Evolutionary conservation across 2,888 invertebrate species (phyloP), one percentile per base, ranked within the genome.

Genomic region (Nymphalis urticae): DNA sequence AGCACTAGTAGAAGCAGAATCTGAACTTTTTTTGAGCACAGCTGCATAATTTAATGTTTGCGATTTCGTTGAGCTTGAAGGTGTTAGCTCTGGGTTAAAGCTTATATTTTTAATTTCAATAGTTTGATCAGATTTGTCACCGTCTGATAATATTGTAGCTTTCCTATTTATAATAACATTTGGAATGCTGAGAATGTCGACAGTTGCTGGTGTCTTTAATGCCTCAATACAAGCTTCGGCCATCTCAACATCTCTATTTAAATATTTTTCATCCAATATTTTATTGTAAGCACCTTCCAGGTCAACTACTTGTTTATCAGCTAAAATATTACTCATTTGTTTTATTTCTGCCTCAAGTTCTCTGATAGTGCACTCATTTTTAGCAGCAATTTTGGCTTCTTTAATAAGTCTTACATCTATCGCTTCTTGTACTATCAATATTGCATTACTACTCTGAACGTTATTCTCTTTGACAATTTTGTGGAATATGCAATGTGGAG

Each of bases 261-360:
- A 77, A 63, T 80, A 78, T 72, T 86, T 89, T 42, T 87, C 85
- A 64, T 86, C 83, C 63, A 84, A 66, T 63, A 87, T 80, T 73
- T 81, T 86, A 48, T 86, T 83, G 67, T 86, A 86, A 50, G 84
- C 77, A 17, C 73, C 71, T 64, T 88, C 82, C 51, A 92, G 78
- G 50, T 90, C 90, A 47, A 80, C 73, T 8, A 84, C 78, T 65
- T 91, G 90, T 69, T 88, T 90, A 24, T 92, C 90, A 67, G 88
- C 82, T 51, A 93, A 77, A 71, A 93, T 91, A 6, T 82, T 75
- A 68, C 83, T 87, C 87, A 93, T 92, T 76, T 90, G 89, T 62
- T 86, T 90, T 36, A 93, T 90, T 82, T 93, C 93, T 59, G 88
- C 84, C 75, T 90, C 90, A 9, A 93, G 78, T 73, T 92, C 92